These are phyloP conservation scores for Apteryx owenii DNA, from an alignment of 2,113 vertebrate genomes.

Conservation along the genomic window DNA sequence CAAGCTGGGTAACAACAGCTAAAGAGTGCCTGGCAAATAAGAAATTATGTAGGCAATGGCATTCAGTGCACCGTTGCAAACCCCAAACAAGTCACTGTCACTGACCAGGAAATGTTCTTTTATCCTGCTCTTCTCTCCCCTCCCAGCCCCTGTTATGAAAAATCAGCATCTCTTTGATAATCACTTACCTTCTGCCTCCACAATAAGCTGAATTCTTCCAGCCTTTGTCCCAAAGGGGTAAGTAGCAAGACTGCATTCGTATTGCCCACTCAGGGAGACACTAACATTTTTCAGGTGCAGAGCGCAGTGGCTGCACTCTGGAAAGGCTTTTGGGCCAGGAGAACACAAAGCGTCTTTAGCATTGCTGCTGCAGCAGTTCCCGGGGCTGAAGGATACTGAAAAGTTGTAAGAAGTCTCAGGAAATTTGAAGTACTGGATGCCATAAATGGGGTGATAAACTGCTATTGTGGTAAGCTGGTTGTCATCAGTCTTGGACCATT, in stretches of 20 bases:
- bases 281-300: conserved; percentile 61
- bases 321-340: accelerated
- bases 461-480: neutral
- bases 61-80: neutral
- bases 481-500: conserved; percentile 62
- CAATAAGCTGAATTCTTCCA: conserved; percentile 28
- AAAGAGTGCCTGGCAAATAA: neutral
- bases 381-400: neutral
- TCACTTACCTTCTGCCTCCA: conserved; percentile 63
- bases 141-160: neutral
- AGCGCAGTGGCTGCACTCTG: conserved; percentile 7
- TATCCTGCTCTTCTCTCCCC: neutral
- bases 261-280: conserved; percentile 11
- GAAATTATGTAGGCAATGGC: neutral
- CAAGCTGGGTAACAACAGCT: neutral
- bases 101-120: neutral
- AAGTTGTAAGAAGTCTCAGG: neutral
- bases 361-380: neutral
- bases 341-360: neutral
- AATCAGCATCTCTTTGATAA: neutral
- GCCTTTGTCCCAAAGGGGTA: conserved; percentile 52
- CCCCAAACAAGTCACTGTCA: neutral
- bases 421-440: neutral
- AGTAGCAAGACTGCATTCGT: conserved; percentile 67
- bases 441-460: conserved; percentile 45